Evolutionary conservation across 2,113 vertebrate species (phyloP), one percentile per base, ranked within the genome.

Genomic region (Miniopterus natalensis): DNA sequence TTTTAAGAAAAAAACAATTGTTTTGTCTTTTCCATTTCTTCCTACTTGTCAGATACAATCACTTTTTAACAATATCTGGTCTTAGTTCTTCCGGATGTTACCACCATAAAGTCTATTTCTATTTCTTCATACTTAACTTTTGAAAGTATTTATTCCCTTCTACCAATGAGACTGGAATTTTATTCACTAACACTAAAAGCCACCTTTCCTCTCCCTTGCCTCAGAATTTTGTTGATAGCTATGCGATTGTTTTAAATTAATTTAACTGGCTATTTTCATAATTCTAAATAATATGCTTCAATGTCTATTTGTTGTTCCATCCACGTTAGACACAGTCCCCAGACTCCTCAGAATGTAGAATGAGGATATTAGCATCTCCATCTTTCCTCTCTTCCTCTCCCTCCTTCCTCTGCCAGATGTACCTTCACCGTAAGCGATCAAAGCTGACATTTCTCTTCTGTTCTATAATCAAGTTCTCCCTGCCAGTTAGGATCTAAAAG

Each of bases 261-360:
- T 90, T 90, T 84, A 86, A 85, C 40, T 75, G 51, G 11, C 74
- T 70, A 84, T 57, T 84, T 88, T 93, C 51, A 65, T 71, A 65
- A 66, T 15, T 63, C 10, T 77, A 77, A 96, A 53, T 45, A 70
- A 74, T 27, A 49, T 61, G 25, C 8, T 57, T 75, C 42, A 51
- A 55, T 25, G 53, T 73, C 23, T 61, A 51, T 42, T 49, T n/a
- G 9, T 80, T 77, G n/a, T 31, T 88, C 68, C 78, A 75, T n/a
- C 29, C 49, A 40, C 65, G 65, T 87, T 81, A 92, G 57, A 57
- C 9, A 55, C 20, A 53, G 47, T 65, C 31, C 9, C 15, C 45
- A 15, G 65, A 36, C 63, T 63, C 14, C 29, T 9, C 17, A 57
- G 47, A 87, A 49, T 23, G 14, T 23, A 81, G 18, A 73, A 57